These are phyloP conservation scores for Lepisosteus osseus DNA, from an alignment of 2,113 vertebrate species.

Conservation along the genomic window DNA sequence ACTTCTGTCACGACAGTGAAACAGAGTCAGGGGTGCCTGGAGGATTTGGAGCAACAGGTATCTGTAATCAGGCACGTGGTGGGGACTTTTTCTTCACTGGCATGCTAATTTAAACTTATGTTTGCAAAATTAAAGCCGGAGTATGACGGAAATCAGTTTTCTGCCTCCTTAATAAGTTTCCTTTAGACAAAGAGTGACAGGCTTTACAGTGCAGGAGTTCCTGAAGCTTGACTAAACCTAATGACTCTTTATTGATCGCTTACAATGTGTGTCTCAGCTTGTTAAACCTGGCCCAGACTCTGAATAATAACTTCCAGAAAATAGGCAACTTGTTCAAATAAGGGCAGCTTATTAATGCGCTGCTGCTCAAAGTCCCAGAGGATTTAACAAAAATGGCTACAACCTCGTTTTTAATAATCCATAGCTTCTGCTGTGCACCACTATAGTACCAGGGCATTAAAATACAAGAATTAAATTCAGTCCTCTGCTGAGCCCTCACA, in stretches of 20 bases:
- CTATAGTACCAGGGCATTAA: conserved; percentile 5
- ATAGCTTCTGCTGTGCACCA: too few species aligned
- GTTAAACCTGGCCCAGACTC: conserved; percentile 4
- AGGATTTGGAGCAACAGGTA: not conserved
- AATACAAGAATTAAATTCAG: conserved; percentile 2
- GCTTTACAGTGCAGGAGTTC: not conserved
- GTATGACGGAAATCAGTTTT: too few species aligned
- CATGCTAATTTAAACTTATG: too few species aligned
- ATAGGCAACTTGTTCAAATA: not conserved
- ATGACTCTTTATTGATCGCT: not conserved
- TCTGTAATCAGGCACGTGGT: not conserved
- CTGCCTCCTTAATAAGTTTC: not conserved
- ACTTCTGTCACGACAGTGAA: too few species aligned
- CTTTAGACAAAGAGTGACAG: not conserved
- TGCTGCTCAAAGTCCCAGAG: not conserved
- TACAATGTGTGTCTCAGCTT: conserved; percentile 6
- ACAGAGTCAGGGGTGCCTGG: not conserved
- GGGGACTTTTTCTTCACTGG: too few species aligned
- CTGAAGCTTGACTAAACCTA: not conserved
- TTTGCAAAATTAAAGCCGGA: too few species aligned
- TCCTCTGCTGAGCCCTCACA: not conserved
- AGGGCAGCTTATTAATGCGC: conserved; percentile 10
- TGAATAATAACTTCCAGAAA: conserved; percentile 7
- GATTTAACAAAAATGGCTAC: not conserved
- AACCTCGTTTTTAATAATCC: not conserved